phyloP scores from a whole-genome alignment of 2,797 vertebrate genomes.

The Sus cebifrons region DNA sequence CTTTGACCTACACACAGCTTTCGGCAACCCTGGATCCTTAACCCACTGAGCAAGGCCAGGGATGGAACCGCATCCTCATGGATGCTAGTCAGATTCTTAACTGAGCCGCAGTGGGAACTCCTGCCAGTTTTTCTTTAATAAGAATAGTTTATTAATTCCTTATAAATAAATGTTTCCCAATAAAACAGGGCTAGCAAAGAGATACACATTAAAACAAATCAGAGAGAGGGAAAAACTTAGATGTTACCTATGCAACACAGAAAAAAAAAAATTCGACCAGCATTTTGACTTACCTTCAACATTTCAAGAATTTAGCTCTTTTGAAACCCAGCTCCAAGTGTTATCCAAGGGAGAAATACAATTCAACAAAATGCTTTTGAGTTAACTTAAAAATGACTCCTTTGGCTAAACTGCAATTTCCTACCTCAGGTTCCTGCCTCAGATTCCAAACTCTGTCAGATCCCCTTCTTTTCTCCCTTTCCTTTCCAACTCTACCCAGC shows the following conservation, averaged over 20 bases:
- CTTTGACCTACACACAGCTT: too few relatives aligned
- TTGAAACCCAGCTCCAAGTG: conserved; percentile 22
- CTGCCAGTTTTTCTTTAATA: conserved; percentile 7
- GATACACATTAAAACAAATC: conserved; percentile 8
- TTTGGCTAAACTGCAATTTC: conserved; percentile 1
- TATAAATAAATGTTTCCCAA: conserved; percentile 18
- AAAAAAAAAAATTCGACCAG: not conserved
- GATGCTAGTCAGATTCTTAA: too few relatives aligned
- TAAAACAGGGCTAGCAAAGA: conserved; percentile 29
- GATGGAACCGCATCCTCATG: too few relatives aligned
- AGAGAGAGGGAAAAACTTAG: not conserved
- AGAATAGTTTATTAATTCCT: conserved; percentile 36
- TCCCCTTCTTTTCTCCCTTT: not conserved
- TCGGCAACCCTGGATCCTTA: too few relatives aligned
- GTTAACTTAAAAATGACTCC: not conserved
- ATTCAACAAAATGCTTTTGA: not conserved
- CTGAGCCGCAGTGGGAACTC: too few relatives aligned
- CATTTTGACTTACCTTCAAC: not conserved
- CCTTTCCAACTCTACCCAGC: not conserved
- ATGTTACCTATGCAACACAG: conserved; percentile 10
- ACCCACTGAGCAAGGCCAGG: too few relatives aligned
- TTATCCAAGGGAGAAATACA: not conserved
- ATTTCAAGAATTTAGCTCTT: not conserved
- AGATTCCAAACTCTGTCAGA: not conserved
- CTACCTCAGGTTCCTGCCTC: not conserved